Conservation (phyloP, 2,797 vertebrate species). For the Catamblyrhynchus diadema region DNA sequence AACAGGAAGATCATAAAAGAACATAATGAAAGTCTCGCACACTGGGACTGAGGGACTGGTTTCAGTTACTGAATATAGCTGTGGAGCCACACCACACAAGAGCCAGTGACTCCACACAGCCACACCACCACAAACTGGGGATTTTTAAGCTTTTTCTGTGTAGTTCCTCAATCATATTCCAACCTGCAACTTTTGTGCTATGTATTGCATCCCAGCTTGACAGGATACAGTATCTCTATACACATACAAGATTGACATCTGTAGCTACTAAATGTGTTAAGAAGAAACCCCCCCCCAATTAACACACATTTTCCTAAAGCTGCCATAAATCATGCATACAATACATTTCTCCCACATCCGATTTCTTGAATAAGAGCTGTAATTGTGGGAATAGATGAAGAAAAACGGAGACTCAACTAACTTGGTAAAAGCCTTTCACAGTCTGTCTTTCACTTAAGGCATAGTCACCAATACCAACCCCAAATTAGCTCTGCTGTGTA, state of each 20-base stretch:
- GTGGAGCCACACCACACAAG: constrained; percentile 41
- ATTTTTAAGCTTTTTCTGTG: neutral
- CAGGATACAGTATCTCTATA: neutral
- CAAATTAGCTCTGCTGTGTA: neutral
- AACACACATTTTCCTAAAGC: neutral
- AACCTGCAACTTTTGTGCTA: neutral
- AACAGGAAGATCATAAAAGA: constrained; percentile 61
- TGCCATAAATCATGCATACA: neutral
- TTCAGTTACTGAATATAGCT: constrained; percentile 60
- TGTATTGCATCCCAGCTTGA: neutral
- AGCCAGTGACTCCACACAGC: neutral
- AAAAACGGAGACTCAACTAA: neutral
- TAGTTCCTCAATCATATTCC: neutral
- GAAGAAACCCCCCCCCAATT: neutral
- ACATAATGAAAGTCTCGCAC: constrained; percentile 23
- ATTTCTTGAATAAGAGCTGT: neutral
- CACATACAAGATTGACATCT: neutral
- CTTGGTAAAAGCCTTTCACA: neutral
- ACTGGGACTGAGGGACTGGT: constrained; percentile 9
- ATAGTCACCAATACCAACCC: neutral
- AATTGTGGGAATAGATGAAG: constrained; percentile 12
- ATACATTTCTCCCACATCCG: neutral
- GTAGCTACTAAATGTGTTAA: neutral
- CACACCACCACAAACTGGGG: neutral
- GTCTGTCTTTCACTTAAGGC: neutral